A percentile compares a stretch with the other conserved stretches of the same genome.
Evolutionary conservation across 2,113 vertebrate species (phyloP).

Genomic region (Petrocephalus zakoni): DNA sequence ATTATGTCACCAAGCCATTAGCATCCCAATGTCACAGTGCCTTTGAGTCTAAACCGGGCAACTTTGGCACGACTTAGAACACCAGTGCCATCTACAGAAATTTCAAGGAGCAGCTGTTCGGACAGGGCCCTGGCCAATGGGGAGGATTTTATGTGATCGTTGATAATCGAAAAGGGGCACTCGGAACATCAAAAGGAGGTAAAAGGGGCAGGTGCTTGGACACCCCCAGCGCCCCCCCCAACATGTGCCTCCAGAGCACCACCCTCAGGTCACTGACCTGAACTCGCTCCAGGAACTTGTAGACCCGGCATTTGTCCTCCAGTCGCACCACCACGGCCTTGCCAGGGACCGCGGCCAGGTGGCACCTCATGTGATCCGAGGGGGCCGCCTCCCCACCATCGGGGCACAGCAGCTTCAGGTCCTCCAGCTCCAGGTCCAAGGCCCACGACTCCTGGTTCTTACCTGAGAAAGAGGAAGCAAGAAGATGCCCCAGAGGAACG

Average conservation of each 20-base stretch:
- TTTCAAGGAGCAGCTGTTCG: background rate
- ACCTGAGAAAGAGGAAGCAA: slow-evolving; percentile 39
- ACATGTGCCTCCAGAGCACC: background rate
- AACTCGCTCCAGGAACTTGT: slow-evolving; percentile 67
- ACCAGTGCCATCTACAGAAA: background rate
- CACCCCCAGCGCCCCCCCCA: background rate
- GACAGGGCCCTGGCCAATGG: background rate
- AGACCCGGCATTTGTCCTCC: slow-evolving; percentile 65
- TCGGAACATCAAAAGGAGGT: background rate
- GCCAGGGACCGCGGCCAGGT: slow-evolving; percentile 63
- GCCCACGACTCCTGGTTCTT: slow-evolving; percentile 71
- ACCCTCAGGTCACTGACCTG: slow-evolving; percentile 50
- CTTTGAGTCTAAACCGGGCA: background rate
- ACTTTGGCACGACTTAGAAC: background rate
- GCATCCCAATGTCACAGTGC: background rate
- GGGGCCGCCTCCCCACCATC: slow-evolving; percentile 56
- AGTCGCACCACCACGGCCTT: slow-evolving; percentile 65
- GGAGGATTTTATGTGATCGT: background rate
- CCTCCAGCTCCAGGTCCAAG: slow-evolving; percentile 66
- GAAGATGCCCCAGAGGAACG: background rate
- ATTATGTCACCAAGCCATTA: background rate
- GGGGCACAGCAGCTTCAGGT: slow-evolving; percentile 68
- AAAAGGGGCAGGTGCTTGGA: background rate
- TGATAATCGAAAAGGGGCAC: background rate
- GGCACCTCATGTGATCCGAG: slow-evolving; percentile 52